A percentile compares a stretch with the other conserved stretches of the same genome.
Conservation (phyloP, 2,888 invertebrate species). For the Prenolepis imparis region DNA sequence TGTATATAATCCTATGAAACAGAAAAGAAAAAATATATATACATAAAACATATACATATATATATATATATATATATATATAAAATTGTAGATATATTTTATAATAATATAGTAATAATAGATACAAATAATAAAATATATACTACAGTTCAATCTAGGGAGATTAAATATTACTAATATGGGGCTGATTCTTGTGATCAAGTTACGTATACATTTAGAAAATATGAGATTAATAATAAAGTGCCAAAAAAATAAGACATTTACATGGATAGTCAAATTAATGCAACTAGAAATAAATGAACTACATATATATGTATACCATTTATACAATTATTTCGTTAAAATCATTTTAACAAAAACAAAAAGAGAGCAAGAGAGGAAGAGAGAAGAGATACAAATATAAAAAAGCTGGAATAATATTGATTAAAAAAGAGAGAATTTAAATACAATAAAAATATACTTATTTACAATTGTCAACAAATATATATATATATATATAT, state of each 20-base stretch:
- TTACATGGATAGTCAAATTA: background rate
- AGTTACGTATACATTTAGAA: constrained; percentile 12
- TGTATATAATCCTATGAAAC: constrained; percentile 70
- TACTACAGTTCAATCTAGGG: background rate
- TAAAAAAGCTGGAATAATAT: background rate
- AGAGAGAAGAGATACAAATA: background rate
- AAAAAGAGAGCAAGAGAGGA: background rate
- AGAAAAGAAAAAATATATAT: constrained; percentile 56
- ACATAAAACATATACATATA: constrained; percentile 52
- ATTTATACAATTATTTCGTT: background rate
- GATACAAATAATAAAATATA: background rate
- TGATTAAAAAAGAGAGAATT: background rate
- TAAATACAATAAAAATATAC: background rate
- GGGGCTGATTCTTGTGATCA: background rate
- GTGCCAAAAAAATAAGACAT: background rate
- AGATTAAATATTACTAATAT: background rate
- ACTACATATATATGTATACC: background rate
- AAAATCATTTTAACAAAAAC: background rate
- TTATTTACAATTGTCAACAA: constrained; percentile 15
- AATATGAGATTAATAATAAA: background rate
- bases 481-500: too few species aligned
- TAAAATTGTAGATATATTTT: background rate
- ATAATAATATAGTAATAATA: constrained; percentile 1
- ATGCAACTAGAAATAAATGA: background rate
- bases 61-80: too few species aligned